Evolutionary conservation across 2,888 invertebrate species (phyloP).

Genomic region (Lasioglossum zephyrum): DNA sequence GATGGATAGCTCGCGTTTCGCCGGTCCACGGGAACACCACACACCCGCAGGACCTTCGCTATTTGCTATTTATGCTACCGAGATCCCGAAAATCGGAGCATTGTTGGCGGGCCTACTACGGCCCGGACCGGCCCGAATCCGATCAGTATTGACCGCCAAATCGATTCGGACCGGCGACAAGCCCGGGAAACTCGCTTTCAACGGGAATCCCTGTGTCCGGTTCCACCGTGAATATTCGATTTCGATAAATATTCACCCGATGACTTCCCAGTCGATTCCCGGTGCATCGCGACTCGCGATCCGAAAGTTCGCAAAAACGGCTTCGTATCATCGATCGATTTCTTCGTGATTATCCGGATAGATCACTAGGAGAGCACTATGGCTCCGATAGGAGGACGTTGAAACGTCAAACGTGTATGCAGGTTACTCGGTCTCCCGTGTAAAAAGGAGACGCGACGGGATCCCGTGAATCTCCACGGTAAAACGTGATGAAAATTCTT

Average conservation of each 20-base stretch:
- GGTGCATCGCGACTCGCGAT: not conserved
- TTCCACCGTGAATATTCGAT: conserved; percentile 48
- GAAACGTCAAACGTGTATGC: conserved; percentile 13
- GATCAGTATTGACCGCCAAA: conserved; percentile 11
- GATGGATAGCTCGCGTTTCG: conserved; percentile 51
- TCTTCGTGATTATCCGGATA: not conserved
- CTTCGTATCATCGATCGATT: not conserved
- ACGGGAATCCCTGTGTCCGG: conserved; percentile 46
- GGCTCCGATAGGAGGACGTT: not conserved
- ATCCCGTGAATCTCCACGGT: not conserved
- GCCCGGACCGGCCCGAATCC: conserved; percentile 34
- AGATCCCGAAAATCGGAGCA: conserved; percentile 72
- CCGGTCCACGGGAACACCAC: conserved; percentile 51
- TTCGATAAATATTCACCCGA: conserved; percentile 48
- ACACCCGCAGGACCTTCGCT: conserved; percentile 64
- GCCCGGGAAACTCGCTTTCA: conserved; percentile 57
- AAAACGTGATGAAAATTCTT: conserved; percentile 52
- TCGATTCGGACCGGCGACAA: conserved; percentile 29
- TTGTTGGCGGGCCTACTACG: conserved; percentile 52
- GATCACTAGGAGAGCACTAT: not conserved
- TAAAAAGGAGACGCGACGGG: not conserved
- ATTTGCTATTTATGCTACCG: conserved; percentile 70
- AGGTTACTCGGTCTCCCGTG: not conserved
- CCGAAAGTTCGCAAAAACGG: not conserved
- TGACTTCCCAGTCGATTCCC: not conserved